Conservation (phyloP, 1,140 invertebrate species). For the Adelges cooleyi region DNA sequence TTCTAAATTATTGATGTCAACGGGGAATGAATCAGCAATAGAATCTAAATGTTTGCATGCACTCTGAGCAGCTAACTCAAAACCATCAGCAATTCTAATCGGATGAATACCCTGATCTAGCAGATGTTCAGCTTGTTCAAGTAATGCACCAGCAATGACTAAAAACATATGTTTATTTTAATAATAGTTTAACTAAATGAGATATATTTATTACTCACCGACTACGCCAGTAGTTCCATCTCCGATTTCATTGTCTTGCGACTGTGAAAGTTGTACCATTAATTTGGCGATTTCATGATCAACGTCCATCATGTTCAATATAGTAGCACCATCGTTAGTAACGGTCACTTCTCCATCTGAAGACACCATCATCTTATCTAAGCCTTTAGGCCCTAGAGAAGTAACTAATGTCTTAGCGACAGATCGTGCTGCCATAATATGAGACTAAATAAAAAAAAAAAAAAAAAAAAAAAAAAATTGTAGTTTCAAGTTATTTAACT, state of each 20-base stretch:
- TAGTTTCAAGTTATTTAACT: too few relatives aligned
- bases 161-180: conserved; percentile 6
- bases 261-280: conserved; percentile 95
- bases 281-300: conserved; percentile 97
- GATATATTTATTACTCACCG: conserved; percentile 41
- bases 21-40: conserved; percentile 81
- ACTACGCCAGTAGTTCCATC: conserved; percentile 99
- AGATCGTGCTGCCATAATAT: conserved; percentile 87
- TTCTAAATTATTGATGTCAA: conserved; percentile 70
- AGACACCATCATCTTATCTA: conserved; percentile 94
- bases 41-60: conserved; percentile 77
- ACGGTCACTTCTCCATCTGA: conserved; percentile 97
- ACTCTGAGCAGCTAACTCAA: conserved; percentile 87
- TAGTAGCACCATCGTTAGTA: conserved; percentile 99
- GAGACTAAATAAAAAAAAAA: conserved; percentile 58
- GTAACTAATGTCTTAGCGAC: conserved; percentile 83
- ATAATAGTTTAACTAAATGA: not conserved
- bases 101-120: conserved; percentile 97
- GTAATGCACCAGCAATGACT: conserved; percentile 76
- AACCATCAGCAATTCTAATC: conserved; percentile 97
- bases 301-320: conserved; percentile 97
- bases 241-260: conserved; percentile 99
- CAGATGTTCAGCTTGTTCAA: conserved; percentile 89
- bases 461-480: too few relatives aligned
- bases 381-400: conserved; percentile 87